Percentiles rank a stretch among this genome's conserved stretches.
These are phyloP conservation scores for Dipodomys stephensi DNA, from an alignment of 2,113 vertebrate genomes.

Conservation along the genomic window DNA sequence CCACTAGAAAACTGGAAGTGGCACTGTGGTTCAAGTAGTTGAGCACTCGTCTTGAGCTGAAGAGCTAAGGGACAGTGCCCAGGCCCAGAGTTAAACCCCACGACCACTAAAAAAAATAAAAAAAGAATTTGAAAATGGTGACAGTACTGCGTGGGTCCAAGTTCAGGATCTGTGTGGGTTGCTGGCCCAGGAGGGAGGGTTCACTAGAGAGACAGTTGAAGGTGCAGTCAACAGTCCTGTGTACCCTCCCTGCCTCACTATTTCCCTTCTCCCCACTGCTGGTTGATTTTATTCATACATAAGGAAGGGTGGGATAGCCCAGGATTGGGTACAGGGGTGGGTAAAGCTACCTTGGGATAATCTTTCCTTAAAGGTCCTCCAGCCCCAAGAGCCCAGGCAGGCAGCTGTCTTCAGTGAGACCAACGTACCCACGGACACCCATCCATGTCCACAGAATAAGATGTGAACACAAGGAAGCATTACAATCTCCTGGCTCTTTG, in stretches of 20 bases:
- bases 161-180: background rate
- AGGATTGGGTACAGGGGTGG: background rate
- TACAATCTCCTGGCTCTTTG: background rate
- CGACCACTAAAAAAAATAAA: too few relatives aligned
- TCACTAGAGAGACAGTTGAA: background rate
- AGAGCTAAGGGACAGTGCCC: too few relatives aligned
- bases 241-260: background rate
- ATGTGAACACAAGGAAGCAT: too few relatives aligned
- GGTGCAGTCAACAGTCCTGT: background rate
- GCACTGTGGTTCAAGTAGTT: too few relatives aligned
- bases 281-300: background rate
- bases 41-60: too few relatives aligned
- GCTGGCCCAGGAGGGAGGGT: background rate
- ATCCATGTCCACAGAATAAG: too few relatives aligned
- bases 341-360: background rate
- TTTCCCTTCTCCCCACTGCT: background rate
- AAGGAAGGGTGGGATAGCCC: background rate
- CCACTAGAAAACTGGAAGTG: too few relatives aligned
- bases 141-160: background rate
- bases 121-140: background rate
- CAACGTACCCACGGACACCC: too few relatives aligned
- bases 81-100: too few relatives aligned
- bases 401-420: background rate
- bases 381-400: background rate
- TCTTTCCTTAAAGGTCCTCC: background rate